Conservation (phyloP, 2,797 vertebrate species). For the Furcifer pardalis region DNA sequence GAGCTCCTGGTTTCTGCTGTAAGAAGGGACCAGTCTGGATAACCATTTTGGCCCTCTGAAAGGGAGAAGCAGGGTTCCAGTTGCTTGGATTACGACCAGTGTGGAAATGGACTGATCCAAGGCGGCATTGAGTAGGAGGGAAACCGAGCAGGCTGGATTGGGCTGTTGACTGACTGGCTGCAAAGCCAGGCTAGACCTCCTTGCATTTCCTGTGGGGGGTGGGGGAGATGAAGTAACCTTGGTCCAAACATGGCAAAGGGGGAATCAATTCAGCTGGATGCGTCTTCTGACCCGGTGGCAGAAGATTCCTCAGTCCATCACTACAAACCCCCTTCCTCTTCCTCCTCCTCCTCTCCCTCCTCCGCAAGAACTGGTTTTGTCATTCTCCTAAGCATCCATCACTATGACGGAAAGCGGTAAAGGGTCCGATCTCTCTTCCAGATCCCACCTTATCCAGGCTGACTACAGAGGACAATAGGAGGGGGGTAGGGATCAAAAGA, state of each 20-base stretch:
- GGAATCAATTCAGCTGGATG: not conserved
- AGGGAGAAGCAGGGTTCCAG: not conserved
- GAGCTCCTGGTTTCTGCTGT: not conserved
- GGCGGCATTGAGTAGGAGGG: constrained; percentile 1
- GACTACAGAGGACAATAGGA: constrained; percentile 21
- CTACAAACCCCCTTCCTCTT: not conserved
- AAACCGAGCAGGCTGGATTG: not conserved
- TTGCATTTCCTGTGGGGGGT: not conserved
- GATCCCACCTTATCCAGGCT: not conserved
- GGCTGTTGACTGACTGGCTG: constrained; percentile 5
- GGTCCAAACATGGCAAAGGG: constrained; percentile 18
- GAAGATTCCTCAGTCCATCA: not conserved
- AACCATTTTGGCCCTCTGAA: not conserved
- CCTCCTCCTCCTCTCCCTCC: not conserved
- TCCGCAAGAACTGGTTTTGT: not conserved
- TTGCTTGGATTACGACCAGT: not conserved
- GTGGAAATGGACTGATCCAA: constrained; percentile 28
- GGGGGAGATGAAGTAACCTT: constrained; percentile 26
- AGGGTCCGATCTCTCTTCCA: not conserved
- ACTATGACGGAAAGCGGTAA: not conserved
- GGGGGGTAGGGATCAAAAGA: not conserved
- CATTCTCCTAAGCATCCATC: constrained; percentile 11
- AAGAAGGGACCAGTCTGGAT: constrained; percentile 3
- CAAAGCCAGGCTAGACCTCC: not conserved
- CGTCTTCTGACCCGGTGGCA: not conserved